Conservation (phyloP, 2,888 invertebrate species). For the Pandemis corylana region DNA sequence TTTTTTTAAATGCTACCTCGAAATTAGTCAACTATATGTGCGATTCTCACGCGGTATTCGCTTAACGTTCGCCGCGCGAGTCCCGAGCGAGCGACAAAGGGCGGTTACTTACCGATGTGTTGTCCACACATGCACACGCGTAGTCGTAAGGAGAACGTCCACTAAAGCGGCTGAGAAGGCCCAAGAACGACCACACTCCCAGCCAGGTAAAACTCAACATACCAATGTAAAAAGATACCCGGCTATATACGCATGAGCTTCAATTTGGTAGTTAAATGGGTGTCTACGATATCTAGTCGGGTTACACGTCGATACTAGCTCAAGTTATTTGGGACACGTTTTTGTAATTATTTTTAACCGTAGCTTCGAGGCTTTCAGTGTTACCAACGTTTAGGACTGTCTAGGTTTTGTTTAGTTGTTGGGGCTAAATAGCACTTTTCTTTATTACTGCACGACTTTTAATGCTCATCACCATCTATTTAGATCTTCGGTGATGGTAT, state of each 20-base stretch:
- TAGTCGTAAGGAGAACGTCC: conserved; percentile 85
- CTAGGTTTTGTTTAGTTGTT: conserved; percentile 58
- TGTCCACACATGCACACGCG: conserved; percentile 85
- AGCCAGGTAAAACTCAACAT: conserved; percentile 81
- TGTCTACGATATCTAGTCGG: conserved; percentile 65
- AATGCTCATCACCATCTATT: conserved; percentile 59
- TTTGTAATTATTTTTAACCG: conserved; percentile 35
- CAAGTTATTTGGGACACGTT: conserved; percentile 33
- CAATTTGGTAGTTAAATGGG: conserved; percentile 65
- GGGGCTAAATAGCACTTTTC: conserved; percentile 69
- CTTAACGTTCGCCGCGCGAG: conserved; percentile 62
- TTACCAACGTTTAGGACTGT: conserved; percentile 31
- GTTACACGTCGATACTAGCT: conserved; percentile 64
- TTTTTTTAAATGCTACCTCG: not conserved
- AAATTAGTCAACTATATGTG: conserved; percentile 6
- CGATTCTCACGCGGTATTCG: conserved; percentile 45
- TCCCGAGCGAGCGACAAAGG: conserved; percentile 61
- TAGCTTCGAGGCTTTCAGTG: conserved; percentile 42
- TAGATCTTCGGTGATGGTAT: conserved; percentile 69
- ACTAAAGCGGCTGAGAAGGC: conserved; percentile 85
- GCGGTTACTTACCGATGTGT: conserved; percentile 80
- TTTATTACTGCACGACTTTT: conserved; percentile 70
- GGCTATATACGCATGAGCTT: conserved; percentile 76
- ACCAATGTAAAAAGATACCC: conserved; percentile 69
- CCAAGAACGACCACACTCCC: conserved; percentile 85